These are phyloP conservation scores for Drosophila falleni DNA, from an alignment of 2,888 invertebrate genomes.

Conservation along the genomic window DNA sequence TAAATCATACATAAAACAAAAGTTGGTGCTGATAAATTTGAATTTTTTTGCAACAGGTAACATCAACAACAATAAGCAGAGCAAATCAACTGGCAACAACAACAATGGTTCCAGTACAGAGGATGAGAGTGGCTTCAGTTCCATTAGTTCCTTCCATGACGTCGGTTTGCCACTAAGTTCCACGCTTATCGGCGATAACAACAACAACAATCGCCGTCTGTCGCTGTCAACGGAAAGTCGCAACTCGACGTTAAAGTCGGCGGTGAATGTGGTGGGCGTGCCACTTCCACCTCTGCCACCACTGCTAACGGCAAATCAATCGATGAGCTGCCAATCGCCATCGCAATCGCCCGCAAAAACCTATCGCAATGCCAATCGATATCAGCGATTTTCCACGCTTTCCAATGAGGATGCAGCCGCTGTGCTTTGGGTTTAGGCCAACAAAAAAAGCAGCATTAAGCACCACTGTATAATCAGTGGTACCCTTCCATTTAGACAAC, in stretches of 20 bases:
- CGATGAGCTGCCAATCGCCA: conserved; percentile 20
- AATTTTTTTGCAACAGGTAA: background rate
- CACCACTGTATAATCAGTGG: background rate
- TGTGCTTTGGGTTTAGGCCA: conserved; percentile 82
- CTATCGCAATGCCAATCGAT: conserved; percentile 79
- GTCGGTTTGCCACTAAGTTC: conserved; percentile 88
- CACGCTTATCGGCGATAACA: conserved; percentile 63
- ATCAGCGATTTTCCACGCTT: conserved; percentile 83
- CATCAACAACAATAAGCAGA: conserved; percentile 40
- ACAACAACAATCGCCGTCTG: conserved; percentile 42
- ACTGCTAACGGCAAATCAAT: conserved; percentile 20
- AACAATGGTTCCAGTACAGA: conserved; percentile 86
- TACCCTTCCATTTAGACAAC: conserved; percentile 11
- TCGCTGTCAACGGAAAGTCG: conserved; percentile 77
- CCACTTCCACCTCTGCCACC: conserved; percentile 72
- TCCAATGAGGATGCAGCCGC: conserved; percentile 83
- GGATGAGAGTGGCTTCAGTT: conserved; percentile 94
- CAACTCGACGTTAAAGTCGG: conserved; percentile 84
- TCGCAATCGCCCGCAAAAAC: conserved; percentile 77
- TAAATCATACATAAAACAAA: no score
- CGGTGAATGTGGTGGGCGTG: conserved; percentile 78
- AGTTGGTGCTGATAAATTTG: background rate
- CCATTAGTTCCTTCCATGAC: conserved; percentile 94
- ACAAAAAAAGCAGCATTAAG: background rate
- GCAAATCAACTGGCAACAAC: conserved; percentile 36